Evolutionary conservation across 2,797 vertebrate genomes (phyloP).

Genomic region (Psittacula derbiana): DNA sequence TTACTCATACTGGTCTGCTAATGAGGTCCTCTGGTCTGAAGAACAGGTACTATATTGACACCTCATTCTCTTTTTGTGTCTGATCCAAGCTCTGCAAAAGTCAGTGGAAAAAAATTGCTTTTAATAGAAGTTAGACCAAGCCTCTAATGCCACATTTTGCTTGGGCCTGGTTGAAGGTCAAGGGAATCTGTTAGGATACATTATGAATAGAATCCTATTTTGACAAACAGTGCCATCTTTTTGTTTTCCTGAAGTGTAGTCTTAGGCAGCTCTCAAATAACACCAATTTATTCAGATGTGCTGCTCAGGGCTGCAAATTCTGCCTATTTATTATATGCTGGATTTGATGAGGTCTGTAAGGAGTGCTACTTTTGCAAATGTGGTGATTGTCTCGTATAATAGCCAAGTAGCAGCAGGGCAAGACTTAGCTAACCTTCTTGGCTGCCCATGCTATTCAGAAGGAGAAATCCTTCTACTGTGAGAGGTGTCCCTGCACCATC

Average conservation of each 20-base stretch:
- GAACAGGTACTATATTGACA: background rate
- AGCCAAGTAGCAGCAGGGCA: background rate
- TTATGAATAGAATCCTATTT: background rate
- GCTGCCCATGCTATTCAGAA: background rate
- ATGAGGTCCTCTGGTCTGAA: background rate
- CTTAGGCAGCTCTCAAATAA: background rate
- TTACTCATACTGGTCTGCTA: background rate
- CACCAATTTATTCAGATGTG: background rate
- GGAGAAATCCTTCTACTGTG: background rate
- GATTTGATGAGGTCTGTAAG: background rate
- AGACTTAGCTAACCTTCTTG: background rate
- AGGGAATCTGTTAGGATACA: background rate
- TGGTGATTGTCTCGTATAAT: background rate
- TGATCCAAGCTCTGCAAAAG: background rate
- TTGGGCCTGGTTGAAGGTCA: background rate
- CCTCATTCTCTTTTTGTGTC: background rate
- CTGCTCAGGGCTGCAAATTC: background rate
- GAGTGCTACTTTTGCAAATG: background rate
- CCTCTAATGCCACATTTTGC: background rate
- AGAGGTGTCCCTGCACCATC: background rate
- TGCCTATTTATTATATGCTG: background rate
- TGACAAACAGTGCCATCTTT: background rate
- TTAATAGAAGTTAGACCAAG: background rate
- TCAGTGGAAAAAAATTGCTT: background rate
- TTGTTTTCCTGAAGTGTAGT: background rate